Evolutionary conservation across 2,888 invertebrate species (phyloP).

Genomic region (Xanthorhoe designata): DNA sequence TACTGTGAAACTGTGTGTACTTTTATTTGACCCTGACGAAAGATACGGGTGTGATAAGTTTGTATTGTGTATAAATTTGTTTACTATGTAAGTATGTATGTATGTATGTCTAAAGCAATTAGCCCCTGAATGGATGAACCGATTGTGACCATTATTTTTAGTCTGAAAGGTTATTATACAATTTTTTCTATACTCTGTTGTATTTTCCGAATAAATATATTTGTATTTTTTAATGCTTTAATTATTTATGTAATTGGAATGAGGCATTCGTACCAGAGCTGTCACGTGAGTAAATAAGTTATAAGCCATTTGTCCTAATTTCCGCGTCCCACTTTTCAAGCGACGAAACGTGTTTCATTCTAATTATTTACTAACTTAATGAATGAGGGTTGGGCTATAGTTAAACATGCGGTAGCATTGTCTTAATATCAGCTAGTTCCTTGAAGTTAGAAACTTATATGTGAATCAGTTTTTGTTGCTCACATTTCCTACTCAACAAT

Average conservation of each 20-base stretch:
- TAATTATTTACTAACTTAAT: constrained; percentile 9
- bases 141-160: too few species aligned
- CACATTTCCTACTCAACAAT: too few species aligned
- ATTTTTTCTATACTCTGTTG: too few species aligned
- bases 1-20: too few species aligned
- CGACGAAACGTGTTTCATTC: constrained; percentile 24
- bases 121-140: too few species aligned
- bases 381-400: neutral
- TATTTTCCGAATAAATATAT: too few species aligned
- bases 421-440: neutral
- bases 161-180: too few species aligned
- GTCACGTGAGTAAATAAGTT: constrained; percentile 25
- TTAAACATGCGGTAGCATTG: neutral
- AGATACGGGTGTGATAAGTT: too few species aligned
- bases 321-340: constrained; percentile 42
- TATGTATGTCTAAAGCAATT: too few species aligned
- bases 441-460: neutral
- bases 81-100: too few species aligned
- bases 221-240: neutral
- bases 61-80: too few species aligned
- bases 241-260: neutral
- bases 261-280: constrained; percentile 22
- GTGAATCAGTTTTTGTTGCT: neutral
- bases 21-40: too few species aligned
- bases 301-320: constrained; percentile 42